phyloP scores from a whole-genome alignment of 2,888 invertebrate genomes.

The Uropetala carovei region DNA sequence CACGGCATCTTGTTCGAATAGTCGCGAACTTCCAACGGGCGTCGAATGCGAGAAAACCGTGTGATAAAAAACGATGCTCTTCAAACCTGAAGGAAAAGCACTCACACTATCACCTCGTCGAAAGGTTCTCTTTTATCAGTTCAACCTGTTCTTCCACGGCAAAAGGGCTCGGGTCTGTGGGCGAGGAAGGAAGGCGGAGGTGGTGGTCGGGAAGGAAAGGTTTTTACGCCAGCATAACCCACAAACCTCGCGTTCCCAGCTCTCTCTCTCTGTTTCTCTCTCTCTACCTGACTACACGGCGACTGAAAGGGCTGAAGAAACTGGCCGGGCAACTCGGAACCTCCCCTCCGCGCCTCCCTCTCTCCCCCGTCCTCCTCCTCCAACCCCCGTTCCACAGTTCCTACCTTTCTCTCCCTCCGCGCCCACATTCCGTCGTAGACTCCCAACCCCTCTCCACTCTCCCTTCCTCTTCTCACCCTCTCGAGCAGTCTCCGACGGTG shows the following conservation, averaged over 20 bases:
- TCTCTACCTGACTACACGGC: conserved; percentile 55
- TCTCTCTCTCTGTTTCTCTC: background rate
- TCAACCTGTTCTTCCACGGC: conserved; percentile 6
- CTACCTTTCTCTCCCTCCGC: conserved; percentile 49
- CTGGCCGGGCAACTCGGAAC: conserved; percentile 33
- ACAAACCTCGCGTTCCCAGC: conserved; percentile 3
- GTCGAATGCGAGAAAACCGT: conserved; percentile 32
- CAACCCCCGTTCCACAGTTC: conserved; percentile 21
- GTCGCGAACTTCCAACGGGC: conserved; percentile 7
- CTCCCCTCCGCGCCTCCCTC: conserved; percentile 66
- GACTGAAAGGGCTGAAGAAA: conserved; percentile 51
- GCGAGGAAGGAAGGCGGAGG: conserved; percentile 4
- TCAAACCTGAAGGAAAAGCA: conserved; percentile 28
- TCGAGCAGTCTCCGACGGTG: background rate
- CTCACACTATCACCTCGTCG: conserved; percentile 32
- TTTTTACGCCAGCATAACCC: conserved; percentile 58
- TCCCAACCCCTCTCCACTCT: background rate
- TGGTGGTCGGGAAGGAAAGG: background rate
- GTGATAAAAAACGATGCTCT: conserved; percentile 29
- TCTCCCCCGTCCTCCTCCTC: background rate
- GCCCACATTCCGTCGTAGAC: conserved; percentile 44
- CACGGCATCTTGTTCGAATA: conserved; percentile 86
- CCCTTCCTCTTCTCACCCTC: background rate
- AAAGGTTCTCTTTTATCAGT: background rate
- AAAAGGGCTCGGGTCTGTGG: background rate